Percentiles rank a stretch among this genome's conserved stretches.
Conservation (phyloP, 2,797 vertebrate genomes). For the Sebastes taczanowskii region DNA sequence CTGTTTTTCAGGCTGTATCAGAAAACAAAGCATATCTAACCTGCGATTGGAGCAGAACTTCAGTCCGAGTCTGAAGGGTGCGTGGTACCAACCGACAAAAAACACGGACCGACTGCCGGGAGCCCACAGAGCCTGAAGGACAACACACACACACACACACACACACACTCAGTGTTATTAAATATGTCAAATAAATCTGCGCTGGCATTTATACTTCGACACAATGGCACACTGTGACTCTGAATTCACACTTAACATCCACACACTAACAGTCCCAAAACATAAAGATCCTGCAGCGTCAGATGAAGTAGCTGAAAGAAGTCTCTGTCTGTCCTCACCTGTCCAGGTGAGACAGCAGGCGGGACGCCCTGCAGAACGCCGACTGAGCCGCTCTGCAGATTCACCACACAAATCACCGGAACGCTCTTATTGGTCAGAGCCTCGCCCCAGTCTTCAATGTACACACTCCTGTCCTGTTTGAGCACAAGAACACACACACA, state of each 20-base stretch:
- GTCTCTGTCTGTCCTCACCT: constrained; percentile 62
- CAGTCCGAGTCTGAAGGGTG: constrained; percentile 86
- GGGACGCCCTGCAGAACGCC: constrained; percentile 71
- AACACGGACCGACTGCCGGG: constrained; percentile 81
- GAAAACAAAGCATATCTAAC: constrained; percentile 40
- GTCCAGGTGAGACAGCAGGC: constrained; percentile 80
- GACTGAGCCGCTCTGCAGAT: constrained; percentile 61
- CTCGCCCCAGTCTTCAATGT: constrained; percentile 85
- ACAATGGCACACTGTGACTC: not conserved
- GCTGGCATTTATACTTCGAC: not conserved
- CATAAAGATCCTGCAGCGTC: not conserved
- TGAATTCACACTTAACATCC: not conserved
- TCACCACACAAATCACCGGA: constrained; percentile 78
- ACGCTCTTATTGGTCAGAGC: constrained; percentile 74
- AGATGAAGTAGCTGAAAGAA: not conserved
- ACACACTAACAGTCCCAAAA: not conserved
- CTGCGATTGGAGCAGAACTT: constrained; percentile 86
- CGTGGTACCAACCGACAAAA: constrained; percentile 88
- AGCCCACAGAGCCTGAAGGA: constrained; percentile 88
- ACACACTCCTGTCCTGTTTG: constrained; percentile 76
- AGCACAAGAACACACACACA: not conserved
- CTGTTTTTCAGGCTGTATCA: not conserved
- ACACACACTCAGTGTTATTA: not conserved
- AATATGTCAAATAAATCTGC: not conserved
- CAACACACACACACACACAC: not conserved